Base-by-base conservation (phyloP, 2,888 invertebrate species). In the Ochropleura plecta region DNA sequence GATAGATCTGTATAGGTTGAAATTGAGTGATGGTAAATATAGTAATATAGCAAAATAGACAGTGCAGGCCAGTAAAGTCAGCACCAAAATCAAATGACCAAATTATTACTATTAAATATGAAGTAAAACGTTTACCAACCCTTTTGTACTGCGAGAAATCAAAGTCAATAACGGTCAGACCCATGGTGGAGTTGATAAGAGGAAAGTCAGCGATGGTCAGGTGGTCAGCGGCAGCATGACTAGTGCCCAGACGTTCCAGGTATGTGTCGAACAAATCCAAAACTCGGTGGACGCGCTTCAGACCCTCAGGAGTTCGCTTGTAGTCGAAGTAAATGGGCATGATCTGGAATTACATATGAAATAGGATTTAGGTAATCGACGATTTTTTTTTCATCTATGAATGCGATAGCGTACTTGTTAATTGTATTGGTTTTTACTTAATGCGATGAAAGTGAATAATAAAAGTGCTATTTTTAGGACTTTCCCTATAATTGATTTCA, bases 321-420 rank as follows among this genome's bases (percentile, higher is more conserved):
- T 98, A 98, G 89, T 97, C 98, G 86, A 97, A 98, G 92, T 98
- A 98, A 88, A 98, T 98, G 40, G 98, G 98, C 0, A 97, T 97
- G 97, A 98, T 96, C 98, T 98, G 91, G 62, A 93, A 92, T 62
- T 5, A n/a, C 20, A n/a, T 46, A 9, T 14, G 12, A 53, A 53
- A 40, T 46, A 53, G 9, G 2, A 30, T 12, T 7, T 51, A 51
- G 7, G 49, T 16, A 49, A 55, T 12, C 12, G 12, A 55, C 6
- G 20, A 55, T 55, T 20, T 55, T 5, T 20, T 12, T 55, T 20
- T 5, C 0, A 18, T 9, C 8, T 18, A 51, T 18, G 51, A 51
- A 51, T 55, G 20, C 55, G 20, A 55, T 20, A 12, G 10, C 10
- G 53, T 10, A 10, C n/a, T 40, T 4, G 8, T 18, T 59, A 42